Conservation (phyloP, 2,113 vertebrate species). For the Rattus rattus region DNA sequence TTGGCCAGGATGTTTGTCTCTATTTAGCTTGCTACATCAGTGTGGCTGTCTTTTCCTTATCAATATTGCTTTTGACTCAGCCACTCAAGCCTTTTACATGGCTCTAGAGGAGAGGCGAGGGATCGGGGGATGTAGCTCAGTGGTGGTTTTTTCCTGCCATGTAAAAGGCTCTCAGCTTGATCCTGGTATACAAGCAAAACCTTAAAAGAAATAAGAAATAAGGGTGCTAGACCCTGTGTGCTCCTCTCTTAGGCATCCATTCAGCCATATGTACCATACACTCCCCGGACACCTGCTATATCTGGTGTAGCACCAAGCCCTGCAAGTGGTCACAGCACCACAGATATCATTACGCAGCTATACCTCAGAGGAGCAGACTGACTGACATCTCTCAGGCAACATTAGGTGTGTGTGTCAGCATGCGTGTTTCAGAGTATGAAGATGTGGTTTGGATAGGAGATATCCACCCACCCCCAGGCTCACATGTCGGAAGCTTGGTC, state of each 20-base stretch:
- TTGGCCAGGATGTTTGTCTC: background rate
- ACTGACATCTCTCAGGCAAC: rapidly evolving
- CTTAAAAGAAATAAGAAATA: background rate
- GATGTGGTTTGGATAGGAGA: background rate
- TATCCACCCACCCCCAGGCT: background rate
- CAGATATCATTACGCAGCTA: rapidly evolving
- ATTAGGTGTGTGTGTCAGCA: background rate
- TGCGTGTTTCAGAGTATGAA: background rate
- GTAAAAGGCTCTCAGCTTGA: background rate
- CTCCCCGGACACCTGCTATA: background rate
- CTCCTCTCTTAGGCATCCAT: rapidly evolving
- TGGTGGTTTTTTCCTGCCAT: background rate
- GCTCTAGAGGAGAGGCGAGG: rapidly evolving
- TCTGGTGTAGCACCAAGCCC: background rate
- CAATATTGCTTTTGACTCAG: background rate
- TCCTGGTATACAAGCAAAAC: background rate
- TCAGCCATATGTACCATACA: rapidly evolving
- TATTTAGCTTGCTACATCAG: background rate
- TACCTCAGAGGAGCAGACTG: too few species aligned
- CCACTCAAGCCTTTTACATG: rapidly evolving
- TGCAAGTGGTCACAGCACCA: rapidly evolving
- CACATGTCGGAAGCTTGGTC: background rate
- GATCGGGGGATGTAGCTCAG: too few species aligned
- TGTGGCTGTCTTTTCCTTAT: background rate
- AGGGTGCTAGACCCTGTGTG: background rate